Conservation (phyloP, 2,113 vertebrate species). For the Cololabis saira region DNA sequence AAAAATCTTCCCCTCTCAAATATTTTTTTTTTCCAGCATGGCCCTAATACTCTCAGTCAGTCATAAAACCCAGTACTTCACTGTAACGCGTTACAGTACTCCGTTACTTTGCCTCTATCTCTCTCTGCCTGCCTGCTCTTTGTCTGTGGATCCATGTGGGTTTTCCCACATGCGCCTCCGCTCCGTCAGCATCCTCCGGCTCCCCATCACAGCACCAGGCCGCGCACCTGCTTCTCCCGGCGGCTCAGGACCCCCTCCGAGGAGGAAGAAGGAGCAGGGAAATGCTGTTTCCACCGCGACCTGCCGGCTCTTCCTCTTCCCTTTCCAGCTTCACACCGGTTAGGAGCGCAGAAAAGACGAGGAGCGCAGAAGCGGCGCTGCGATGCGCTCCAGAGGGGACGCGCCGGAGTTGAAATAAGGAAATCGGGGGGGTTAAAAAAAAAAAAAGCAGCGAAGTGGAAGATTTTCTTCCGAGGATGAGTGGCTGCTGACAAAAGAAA, state of each 20-base stretch:
- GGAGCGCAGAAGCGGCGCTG: no score
- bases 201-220: slow-evolving; percentile 70
- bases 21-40: no score
- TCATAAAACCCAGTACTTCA: no score
- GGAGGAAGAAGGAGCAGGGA: slow-evolving; percentile 75
- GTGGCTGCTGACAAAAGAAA: slow-evolving; percentile 85
- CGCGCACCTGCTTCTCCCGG: slow-evolving; percentile 19
- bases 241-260: slow-evolving; percentile 72
- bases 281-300: slow-evolving; percentile 79
- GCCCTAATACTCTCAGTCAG: no score
- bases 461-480: slow-evolving; percentile 82
- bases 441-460: slow-evolving; percentile 16
- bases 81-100: slow-evolving; percentile 40
- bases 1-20: no score
- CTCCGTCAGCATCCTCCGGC: slow-evolving; percentile 67
- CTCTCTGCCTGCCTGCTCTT: slow-evolving; percentile 36
- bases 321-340: slow-evolving; percentile 48
- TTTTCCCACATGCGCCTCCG: slow-evolving; percentile 65
- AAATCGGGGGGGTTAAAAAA: slow-evolving; percentile 2
- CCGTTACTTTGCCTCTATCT: slow-evolving; percentile 31
- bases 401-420: slow-evolving; percentile 65
- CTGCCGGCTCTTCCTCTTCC: slow-evolving; percentile 56
- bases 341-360: slow-evolving; percentile 51
- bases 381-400: slow-evolving; percentile 57
- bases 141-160: slow-evolving; percentile 56